Evolutionary conservation across 1,140 invertebrate species (phyloP).

Genomic region (Nasonia longicornis): DNA sequence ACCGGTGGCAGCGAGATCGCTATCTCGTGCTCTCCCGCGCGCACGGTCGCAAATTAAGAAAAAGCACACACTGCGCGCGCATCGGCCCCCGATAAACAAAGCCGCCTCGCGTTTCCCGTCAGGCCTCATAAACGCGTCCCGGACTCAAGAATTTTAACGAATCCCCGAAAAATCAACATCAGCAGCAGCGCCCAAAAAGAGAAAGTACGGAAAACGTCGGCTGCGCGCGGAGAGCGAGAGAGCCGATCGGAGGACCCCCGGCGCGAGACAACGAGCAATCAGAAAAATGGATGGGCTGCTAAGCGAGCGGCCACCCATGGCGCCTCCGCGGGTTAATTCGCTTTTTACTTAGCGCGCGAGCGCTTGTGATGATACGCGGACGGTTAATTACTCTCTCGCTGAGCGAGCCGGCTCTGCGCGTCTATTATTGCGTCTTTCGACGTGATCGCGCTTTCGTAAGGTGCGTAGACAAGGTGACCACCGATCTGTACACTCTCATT

Average conservation of each 20-base stretch:
- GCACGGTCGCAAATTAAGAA: too few species aligned
- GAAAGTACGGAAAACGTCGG: background rate
- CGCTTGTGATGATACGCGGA: conserved; percentile 30
- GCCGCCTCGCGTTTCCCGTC: background rate
- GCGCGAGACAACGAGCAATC: conserved; percentile 68
- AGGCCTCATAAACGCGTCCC: background rate
- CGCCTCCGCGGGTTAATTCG: conserved; percentile 57
- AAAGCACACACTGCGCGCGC: too few species aligned
- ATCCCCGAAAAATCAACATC: conserved; percentile 28
- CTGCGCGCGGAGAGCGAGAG: background rate
- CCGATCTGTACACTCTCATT: too few species aligned
- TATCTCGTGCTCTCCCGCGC: too few species aligned
- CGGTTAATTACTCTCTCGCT: conserved; percentile 36
- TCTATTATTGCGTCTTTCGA: conserved; percentile 31
- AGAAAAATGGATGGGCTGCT: conserved; percentile 70
- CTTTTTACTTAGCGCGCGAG: conserved; percentile 48
- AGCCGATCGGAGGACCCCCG: conserved; percentile 59
- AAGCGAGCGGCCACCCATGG: conserved; percentile 67
- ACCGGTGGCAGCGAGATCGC: too few species aligned
- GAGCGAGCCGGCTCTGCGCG: background rate
- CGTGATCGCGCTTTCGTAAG: background rate
- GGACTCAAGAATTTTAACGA: conserved; percentile 36
- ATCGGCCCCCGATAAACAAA: too few species aligned
- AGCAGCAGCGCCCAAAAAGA: background rate
- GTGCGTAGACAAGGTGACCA: too few species aligned